Evolutionary conservation across 2,113 vertebrate species (phyloP).

Genomic region (Tetrax tetrax): DNA sequence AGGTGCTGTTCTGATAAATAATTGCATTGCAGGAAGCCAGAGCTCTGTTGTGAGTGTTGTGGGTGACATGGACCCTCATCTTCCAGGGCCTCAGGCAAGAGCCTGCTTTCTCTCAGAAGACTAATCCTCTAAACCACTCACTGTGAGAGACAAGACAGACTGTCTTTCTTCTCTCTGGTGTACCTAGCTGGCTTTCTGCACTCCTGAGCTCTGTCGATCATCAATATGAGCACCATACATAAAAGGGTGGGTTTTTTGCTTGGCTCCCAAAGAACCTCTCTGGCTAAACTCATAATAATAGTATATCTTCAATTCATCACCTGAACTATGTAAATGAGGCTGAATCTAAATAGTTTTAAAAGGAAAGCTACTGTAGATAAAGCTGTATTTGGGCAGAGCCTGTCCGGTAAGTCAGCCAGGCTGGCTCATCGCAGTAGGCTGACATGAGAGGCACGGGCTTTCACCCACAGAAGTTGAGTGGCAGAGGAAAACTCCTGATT

Average conservation of each 20-base stretch:
- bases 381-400: neutral
- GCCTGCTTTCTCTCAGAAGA: neutral
- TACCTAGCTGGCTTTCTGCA: neutral
- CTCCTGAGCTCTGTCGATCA: neutral
- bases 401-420: neutral
- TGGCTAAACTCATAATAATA: slow-evolving; percentile 33
- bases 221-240: neutral
- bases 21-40: neutral
- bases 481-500: neutral
- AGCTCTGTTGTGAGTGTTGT: neutral
- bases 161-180: neutral
- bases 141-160: neutral
- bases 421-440: neutral
- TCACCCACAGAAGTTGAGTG: neutral
- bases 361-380: neutral
- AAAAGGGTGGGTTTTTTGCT: neutral
- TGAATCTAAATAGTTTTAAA: slow-evolving; percentile 38
- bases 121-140: neutral
- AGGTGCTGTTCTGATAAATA: neutral
- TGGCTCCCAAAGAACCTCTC: neutral
- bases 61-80: neutral
- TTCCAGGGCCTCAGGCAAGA: neutral
- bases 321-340: slow-evolving; percentile 43
- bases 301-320: neutral
- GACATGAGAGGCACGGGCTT: fast-evolving